Conservation (phyloP, 2,113 vertebrate genomes). For the Capreolus pygargus region DNA sequence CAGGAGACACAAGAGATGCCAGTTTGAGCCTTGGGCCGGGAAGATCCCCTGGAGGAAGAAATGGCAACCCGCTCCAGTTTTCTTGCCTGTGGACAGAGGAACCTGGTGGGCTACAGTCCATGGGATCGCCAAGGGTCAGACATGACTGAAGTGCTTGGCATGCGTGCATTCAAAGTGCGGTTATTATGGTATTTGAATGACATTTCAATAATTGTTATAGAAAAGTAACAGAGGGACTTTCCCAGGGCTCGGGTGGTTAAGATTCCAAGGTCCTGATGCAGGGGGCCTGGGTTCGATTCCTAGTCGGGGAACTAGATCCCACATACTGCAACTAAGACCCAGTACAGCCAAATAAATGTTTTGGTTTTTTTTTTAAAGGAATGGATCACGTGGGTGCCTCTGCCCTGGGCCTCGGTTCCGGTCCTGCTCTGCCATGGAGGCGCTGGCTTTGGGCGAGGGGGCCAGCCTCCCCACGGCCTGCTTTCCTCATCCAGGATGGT, state of each 20-base stretch:
- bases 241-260: neutral
- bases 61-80: neutral
- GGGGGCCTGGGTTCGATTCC: neutral
- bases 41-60: neutral
- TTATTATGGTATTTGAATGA: accelerated
- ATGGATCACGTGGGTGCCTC: accelerated
- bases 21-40: neutral
- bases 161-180: accelerated
- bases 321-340: neutral
- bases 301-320: neutral
- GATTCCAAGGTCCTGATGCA: neutral
- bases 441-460: accelerated
- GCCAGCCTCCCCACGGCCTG: accelerated
- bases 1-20: neutral
- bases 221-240: neutral
- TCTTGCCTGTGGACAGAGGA: neutral
- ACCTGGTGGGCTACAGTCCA: neutral
- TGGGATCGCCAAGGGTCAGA: neutral
- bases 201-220: accelerated
- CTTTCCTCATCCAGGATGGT: neutral
- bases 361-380: neutral
- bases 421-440: neutral
- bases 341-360: neutral
- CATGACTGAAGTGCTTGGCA: neutral
- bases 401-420: accelerated